phyloP scores from a whole-genome alignment of 2,888 invertebrate genomes.

The Xestia ashworthii region DNA sequence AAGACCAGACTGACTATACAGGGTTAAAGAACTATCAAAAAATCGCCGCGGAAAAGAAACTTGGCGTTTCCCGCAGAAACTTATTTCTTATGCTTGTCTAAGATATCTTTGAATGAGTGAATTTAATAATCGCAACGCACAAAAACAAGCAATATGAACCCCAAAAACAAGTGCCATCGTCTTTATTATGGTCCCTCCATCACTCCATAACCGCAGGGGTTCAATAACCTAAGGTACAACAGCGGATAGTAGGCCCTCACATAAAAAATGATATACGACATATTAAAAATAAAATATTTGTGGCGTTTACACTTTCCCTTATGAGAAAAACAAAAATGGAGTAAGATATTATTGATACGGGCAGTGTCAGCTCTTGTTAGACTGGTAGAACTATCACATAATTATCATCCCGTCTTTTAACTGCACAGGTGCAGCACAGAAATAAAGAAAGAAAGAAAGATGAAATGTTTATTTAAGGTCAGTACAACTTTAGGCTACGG shows the following conservation, averaged over 20 bases:
- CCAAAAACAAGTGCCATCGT: conserved; percentile 28
- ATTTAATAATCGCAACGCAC: background rate
- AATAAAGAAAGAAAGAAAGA: too few species aligned
- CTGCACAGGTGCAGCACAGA: too few species aligned
- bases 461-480: too few species aligned
- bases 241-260: conserved; percentile 41
- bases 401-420: too few species aligned
- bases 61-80: background rate
- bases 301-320: conserved; percentile 44
- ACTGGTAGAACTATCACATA: background rate
- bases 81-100: background rate
- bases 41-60: background rate
- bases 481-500: too few species aligned
- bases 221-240: conserved; percentile 36
- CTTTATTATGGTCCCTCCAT: conserved; percentile 53
- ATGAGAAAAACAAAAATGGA: conserved; percentile 45
- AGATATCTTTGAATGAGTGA: background rate
- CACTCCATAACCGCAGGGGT: conserved; percentile 51
- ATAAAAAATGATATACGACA: conserved; percentile 65
- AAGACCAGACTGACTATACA: background rate
- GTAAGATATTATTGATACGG: conserved; percentile 27
- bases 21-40: background rate
- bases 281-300: conserved; percentile 66
- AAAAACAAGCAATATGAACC: conserved; percentile 37
- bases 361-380: background rate